These are phyloP conservation scores for Pocillopora damicornis DNA, from an alignment of 64 coral and sea anemone species.

Conservation along the genomic window DNA sequence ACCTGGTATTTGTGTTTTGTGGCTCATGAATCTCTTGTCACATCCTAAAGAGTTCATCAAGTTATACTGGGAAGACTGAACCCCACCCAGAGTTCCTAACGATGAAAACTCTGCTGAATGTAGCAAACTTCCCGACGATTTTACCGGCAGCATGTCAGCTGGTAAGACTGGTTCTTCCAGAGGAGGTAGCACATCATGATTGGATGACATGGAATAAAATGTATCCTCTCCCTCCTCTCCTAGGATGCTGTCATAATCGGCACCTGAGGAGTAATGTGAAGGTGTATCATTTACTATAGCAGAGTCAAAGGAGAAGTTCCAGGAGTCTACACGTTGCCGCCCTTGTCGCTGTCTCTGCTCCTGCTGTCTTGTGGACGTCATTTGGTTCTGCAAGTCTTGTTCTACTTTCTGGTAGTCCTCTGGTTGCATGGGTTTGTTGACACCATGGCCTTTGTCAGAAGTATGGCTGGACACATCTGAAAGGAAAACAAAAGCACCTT, in stretches of 20 bases:
- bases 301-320: constrained; percentile 84
- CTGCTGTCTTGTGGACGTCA: constrained; percentile 52
- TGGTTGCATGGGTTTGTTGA: constrained; percentile 91
- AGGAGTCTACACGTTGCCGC: constrained; percentile 69
- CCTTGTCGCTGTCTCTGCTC: constrained; percentile 51
- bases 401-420: constrained; percentile 93
- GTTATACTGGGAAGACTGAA: constrained; percentile 24
- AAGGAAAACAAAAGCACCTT: background rate
- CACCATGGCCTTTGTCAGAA: background rate
- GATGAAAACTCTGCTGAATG: constrained; percentile 23
- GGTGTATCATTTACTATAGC: constrained; percentile 38
- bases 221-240: constrained; percentile 74
- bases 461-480: background rate
- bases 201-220: constrained; percentile 87
- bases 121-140: constrained; percentile 19
- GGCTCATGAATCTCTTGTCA: constrained; percentile 35
- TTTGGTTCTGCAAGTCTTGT: constrained; percentile 85
- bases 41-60: constrained; percentile 13
- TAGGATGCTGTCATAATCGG: constrained; percentile 86
- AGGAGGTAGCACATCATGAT: constrained; percentile 65
- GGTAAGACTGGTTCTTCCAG: constrained; percentile 76
- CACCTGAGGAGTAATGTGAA: constrained; percentile 48
- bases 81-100: constrained; percentile 9
- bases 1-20: constrained; percentile 22
- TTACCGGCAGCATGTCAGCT: constrained; percentile 61